A percentile compares a stretch with the other conserved stretches of the same genome.
These are phyloP conservation scores for Ormyrus pomaceus DNA, from an alignment of 2,888 invertebrate species.

Conservation along the genomic window DNA sequence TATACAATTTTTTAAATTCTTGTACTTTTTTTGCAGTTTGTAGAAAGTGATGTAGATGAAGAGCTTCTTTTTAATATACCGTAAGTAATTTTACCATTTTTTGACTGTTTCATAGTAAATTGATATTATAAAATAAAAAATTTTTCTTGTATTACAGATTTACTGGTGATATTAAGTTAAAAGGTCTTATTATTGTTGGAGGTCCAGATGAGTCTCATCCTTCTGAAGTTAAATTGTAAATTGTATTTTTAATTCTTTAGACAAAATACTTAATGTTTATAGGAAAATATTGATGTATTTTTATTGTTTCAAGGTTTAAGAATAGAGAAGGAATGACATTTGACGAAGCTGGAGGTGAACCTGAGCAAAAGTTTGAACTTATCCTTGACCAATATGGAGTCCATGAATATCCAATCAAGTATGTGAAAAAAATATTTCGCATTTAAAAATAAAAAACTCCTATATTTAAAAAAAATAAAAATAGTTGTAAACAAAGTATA, in stretches of 20 bases:
- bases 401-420: conserved; percentile 95
- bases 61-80: conserved; percentile 98
- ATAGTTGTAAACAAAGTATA: neutral
- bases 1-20: conserved; percentile 9
- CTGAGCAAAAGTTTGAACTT: conserved; percentile 95
- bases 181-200: conserved; percentile 95
- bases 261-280: conserved; percentile 32
- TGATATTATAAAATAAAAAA: neutral
- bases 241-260: conserved; percentile 60
- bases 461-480: neutral
- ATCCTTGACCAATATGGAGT: conserved; percentile 86
- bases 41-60: conserved; percentile 97
- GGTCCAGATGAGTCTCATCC: conserved; percentile 92
- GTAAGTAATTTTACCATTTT: conserved; percentile 74
- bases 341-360: conserved; percentile 85
- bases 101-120: no score
- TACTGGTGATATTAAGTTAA: conserved; percentile 95
- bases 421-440: conserved; percentile 59
- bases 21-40: conserved; percentile 81
- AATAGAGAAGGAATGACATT: conserved; percentile 96
- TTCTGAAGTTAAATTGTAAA: conserved; percentile 90
- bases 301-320: conserved; percentile 83
- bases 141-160: conserved; percentile 78
- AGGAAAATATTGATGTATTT: conserved; percentile 15
- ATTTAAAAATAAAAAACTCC: conserved; percentile 1